These are phyloP conservation scores for Metaphire vulgaris DNA, from an alignment of 1,140 invertebrate species.

Conservation along the genomic window DNA sequence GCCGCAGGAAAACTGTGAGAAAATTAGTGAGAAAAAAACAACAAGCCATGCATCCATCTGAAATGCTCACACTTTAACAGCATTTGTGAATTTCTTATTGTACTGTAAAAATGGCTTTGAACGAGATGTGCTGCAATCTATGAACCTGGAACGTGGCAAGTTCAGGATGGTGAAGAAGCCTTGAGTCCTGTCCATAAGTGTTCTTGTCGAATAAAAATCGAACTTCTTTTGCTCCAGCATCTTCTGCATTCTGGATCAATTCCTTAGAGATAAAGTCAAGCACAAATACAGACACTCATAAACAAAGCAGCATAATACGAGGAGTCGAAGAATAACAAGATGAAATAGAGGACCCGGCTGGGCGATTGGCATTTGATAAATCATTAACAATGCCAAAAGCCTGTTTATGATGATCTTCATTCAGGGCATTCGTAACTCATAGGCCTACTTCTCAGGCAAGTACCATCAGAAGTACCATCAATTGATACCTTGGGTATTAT, in stretches of 20 bases:
- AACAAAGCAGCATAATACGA: neutral
- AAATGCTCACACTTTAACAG: too few species aligned
- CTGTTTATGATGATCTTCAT: neutral
- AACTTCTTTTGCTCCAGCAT: conserved; percentile 14
- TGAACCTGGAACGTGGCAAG: conserved; percentile 24
- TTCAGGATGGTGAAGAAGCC: conserved; percentile 19
- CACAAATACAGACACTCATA: neutral
- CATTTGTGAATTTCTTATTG: too few species aligned
- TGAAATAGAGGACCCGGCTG: neutral
- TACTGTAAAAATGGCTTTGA: too few species aligned
- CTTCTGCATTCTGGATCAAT: conserved; percentile 22
- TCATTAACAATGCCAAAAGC: neutral
- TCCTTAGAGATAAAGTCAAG: conserved; percentile 7
- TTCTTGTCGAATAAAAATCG: conserved; percentile 14
- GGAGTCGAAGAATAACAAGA: neutral
- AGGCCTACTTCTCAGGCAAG: neutral
- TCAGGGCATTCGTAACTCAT: neutral
- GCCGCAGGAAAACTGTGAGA: too few species aligned
- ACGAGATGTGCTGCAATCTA: too few species aligned
- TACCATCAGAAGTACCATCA: too few species aligned
- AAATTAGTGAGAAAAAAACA: too few species aligned
- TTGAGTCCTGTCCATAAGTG: conserved; percentile 14
- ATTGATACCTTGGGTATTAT: too few species aligned
- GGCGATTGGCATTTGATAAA: neutral
- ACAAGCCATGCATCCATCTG: too few species aligned